phyloP scores from a whole-genome alignment of 2,888 invertebrate genomes.

The Apotomis betuletana region DNA sequence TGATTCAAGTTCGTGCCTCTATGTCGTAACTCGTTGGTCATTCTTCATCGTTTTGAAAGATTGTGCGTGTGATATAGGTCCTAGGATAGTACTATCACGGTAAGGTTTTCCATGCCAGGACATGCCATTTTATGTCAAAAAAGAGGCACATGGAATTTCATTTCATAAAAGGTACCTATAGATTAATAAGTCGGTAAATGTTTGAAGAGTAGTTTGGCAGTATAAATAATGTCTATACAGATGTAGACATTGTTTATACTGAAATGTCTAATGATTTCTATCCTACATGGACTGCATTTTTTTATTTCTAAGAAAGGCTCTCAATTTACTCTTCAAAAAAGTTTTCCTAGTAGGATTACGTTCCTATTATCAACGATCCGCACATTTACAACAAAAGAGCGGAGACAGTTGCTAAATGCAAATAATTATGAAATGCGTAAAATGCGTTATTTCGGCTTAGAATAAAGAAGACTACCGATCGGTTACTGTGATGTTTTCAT shows the following conservation, averaged over 20 bases:
- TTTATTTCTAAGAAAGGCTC: neutral
- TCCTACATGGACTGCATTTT: too few species aligned
- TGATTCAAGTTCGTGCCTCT: neutral
- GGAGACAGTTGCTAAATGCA: neutral
- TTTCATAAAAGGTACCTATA: slow-evolving; percentile 6
- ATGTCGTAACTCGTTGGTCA: slow-evolving; percentile 12
- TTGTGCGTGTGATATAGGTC: slow-evolving; percentile 31
- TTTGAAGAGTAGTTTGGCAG: slow-evolving; percentile 16
- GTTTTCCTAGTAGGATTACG: neutral
- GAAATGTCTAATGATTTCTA: neutral
- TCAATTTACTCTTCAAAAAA: slow-evolving; percentile 2
- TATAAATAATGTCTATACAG: too few species aligned
- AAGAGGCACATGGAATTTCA: neutral
- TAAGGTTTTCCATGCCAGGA: neutral
- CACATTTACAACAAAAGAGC: neutral
- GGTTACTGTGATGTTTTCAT: too few species aligned
- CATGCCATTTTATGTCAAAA: neutral
- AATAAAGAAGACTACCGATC: too few species aligned
- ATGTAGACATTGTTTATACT: neutral
- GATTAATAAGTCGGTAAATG: neutral
- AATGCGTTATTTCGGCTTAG: too few species aligned
- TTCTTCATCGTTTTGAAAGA: slow-evolving; percentile 27
- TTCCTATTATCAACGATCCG: neutral
- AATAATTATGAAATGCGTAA: neutral
- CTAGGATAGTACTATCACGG: neutral